Evolutionary conservation across 2,797 vertebrate genomes (phyloP).

Genomic region (Melanogrammus aeglefinus): DNA sequence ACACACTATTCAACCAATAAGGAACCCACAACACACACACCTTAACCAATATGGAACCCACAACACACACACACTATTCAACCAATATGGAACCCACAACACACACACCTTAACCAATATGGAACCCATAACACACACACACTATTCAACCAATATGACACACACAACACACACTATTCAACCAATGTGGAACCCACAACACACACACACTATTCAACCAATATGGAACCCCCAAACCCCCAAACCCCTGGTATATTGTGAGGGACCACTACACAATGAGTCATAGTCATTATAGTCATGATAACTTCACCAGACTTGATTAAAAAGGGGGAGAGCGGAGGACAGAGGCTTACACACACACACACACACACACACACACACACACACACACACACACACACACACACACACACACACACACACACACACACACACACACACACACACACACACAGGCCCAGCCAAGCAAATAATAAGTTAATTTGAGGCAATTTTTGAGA

Average conservation of each 20-base stretch:
- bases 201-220: slow-evolving; percentile 24
- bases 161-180: slow-evolving; percentile 18
- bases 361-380: slow-evolving; percentile 20
- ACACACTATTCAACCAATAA: slow-evolving; percentile 27
- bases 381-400: slow-evolving; percentile 39
- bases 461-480: slow-evolving; percentile 86
- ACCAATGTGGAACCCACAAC: slow-evolving; percentile 23
- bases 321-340: slow-evolving; percentile 61
- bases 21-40: slow-evolving; percentile 14
- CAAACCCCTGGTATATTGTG: slow-evolving; percentile 39
- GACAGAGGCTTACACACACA: slow-evolving; percentile 51
- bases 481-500: slow-evolving; percentile 81
- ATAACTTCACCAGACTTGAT: slow-evolving; percentile 72
- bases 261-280: slow-evolving; percentile 55
- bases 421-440: slow-evolving; percentile 53
- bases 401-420: slow-evolving; percentile 29
- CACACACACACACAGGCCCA: slow-evolving; percentile 76
- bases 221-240: slow-evolving; percentile 19
- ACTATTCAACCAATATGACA: slow-evolving; percentile 27
- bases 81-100: background rate
- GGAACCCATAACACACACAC: slow-evolving; percentile 18
- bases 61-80: slow-evolving; percentile 21
- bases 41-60: too few species aligned
- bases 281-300: slow-evolving; percentile 56
- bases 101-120: background rate